Evolutionary conservation across 2,113 vertebrate species (phyloP).

Genomic region (Grammomys dolichurus): DNA sequence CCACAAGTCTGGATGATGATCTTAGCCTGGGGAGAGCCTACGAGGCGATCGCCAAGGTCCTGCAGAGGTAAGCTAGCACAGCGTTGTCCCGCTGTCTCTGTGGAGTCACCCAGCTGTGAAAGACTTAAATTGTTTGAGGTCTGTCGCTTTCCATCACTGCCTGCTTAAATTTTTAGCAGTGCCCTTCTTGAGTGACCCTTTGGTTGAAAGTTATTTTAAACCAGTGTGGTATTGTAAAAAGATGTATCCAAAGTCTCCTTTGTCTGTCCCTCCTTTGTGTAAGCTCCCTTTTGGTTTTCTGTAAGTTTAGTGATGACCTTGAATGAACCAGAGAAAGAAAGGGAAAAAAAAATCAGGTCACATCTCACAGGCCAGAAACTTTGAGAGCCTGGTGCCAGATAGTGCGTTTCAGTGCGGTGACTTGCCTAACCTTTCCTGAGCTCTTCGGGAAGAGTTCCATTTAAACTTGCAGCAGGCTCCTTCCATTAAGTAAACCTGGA

Average conservation of each 20-base stretch:
- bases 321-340: slow-evolving; percentile 30
- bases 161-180: slow-evolving; percentile 89
- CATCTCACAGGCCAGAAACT: slow-evolving; percentile 68
- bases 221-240: slow-evolving; percentile 69
- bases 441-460: slow-evolving; percentile 47
- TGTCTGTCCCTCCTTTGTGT: background rate
- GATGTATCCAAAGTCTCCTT: slow-evolving; percentile 63
- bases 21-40: slow-evolving; percentile 87
- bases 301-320: slow-evolving; percentile 48
- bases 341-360: slow-evolving; percentile 54
- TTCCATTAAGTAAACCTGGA: slow-evolving; percentile 52
- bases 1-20: slow-evolving; percentile 82
- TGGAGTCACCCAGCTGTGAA: slow-evolving; percentile 87
- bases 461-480: slow-evolving; percentile 10
- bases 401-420: slow-evolving; percentile 40
- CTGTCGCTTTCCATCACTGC: slow-evolving; percentile 89
- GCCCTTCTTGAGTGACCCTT: slow-evolving; percentile 89
- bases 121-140: slow-evolving; percentile 89
- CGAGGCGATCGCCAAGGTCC: slow-evolving; percentile 86
- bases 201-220: slow-evolving; percentile 83
- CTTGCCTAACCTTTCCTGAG: slow-evolving; percentile 68
- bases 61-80: slow-evolving; percentile 88
- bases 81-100: slow-evolving; percentile 85
- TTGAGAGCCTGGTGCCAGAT: slow-evolving; percentile 25
- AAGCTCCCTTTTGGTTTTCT: slow-evolving; percentile 10